phyloP scores from a whole-genome alignment of 2,113 vertebrate genomes.

The Odocoileus virginianus region DNA sequence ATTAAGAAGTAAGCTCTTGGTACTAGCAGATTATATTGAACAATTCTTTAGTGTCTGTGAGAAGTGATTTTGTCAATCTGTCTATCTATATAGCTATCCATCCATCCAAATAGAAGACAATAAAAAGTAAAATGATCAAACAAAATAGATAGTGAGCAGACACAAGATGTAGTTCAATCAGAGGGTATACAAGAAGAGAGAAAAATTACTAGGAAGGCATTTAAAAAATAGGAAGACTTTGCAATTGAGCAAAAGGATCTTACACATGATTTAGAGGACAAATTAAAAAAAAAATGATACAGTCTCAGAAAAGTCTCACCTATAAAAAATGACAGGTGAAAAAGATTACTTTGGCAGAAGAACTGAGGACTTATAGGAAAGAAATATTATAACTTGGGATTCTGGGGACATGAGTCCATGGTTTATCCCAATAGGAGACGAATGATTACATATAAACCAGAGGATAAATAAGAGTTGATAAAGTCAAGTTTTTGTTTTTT shows the following conservation, averaged over 20 bases:
- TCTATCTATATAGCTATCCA: neutral
- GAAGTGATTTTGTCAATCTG: neutral
- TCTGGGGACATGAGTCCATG: neutral
- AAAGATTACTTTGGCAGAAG: neutral
- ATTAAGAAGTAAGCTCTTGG: neutral
- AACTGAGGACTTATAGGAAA: neutral
- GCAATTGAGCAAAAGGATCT: neutral
- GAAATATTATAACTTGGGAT: neutral
- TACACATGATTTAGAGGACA: neutral
- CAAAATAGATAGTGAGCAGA: neutral
- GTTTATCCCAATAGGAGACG: neutral
- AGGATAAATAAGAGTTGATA: neutral
- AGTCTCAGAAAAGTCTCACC: neutral
- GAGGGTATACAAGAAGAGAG: neutral
- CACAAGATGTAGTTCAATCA: neutral
- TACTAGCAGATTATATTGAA: neutral
- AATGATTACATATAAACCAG: neutral
- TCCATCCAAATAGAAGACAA: neutral
- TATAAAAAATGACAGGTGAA: neutral
- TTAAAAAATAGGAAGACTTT: neutral
- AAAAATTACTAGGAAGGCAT: neutral
- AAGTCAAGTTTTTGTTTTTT: neutral
- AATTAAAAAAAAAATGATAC: neutral
- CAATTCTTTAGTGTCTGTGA: neutral
- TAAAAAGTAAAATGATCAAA: neutral